Evolutionary conservation across 1,140 invertebrate genomes (phyloP).

Genomic region (Drosophila kikkawai): DNA sequence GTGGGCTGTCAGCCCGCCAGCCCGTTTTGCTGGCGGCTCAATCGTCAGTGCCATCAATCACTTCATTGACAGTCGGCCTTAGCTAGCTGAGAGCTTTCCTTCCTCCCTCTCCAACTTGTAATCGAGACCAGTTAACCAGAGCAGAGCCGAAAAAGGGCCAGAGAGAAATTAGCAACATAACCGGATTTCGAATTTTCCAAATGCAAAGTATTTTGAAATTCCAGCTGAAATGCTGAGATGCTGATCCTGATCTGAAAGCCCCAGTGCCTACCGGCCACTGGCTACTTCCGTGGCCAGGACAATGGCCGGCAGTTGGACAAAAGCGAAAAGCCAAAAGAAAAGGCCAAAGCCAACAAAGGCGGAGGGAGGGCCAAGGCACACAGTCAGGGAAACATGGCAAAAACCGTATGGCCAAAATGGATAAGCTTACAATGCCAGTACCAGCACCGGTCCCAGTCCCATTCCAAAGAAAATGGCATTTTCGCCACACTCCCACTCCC

Average conservation of each 20-base stretch:
- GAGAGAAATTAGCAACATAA: slow-evolving; percentile 74
- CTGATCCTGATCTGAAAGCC: slow-evolving; percentile 17
- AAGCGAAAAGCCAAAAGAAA: slow-evolving; percentile 65
- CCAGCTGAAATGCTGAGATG: slow-evolving; percentile 21
- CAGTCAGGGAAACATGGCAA: slow-evolving; percentile 33
- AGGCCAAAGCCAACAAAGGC: slow-evolving; percentile 56
- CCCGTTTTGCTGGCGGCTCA: slow-evolving; percentile 51
- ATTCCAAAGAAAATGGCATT: slow-evolving; percentile 68
- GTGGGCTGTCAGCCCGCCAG: slow-evolving; percentile 13
- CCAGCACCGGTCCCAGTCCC: not conserved
- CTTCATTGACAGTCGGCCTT: slow-evolving; percentile 63
- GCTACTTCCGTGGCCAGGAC: slow-evolving; percentile 57
- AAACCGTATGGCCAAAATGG: slow-evolving; percentile 80
- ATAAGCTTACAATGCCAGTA: slow-evolving; percentile 65
- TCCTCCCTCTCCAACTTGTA: slow-evolving; percentile 37
- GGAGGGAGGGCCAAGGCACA: slow-evolving; percentile 3
- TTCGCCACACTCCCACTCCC: slow-evolving; percentile 31
- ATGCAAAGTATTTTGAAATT: slow-evolving; percentile 73
- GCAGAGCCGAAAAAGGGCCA: not conserved
- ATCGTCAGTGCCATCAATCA: slow-evolving; percentile 79
- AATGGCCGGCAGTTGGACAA: slow-evolving; percentile 61
- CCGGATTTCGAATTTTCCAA: slow-evolving; percentile 68
- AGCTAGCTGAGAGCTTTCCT: slow-evolving; percentile 43
- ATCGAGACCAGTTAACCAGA: slow-evolving; percentile 54
- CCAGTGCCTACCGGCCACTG: slow-evolving; percentile 10